Evolutionary conservation across 2,113 vertebrate genomes (phyloP), one percentile per base, ranked within the genome.

Genomic region (Alaudala cheleensis): DNA sequence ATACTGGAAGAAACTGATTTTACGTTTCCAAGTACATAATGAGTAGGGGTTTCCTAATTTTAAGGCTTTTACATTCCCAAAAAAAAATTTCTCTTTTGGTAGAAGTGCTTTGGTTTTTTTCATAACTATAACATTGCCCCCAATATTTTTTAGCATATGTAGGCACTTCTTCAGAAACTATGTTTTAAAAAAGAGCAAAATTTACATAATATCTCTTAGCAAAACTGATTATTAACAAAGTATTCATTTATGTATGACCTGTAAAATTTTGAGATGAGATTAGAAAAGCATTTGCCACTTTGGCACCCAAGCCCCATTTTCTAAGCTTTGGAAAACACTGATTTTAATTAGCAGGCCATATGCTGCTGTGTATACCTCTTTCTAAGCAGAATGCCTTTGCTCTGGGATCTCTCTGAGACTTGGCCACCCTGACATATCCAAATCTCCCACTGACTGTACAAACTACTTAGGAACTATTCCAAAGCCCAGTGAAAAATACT

Each of bases 271-370:
- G 17, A 82, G 28, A 73, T 66, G 6, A 86, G 12, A 49, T 86
- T 54, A 86, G 51, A 61, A 81, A 81, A 74, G 1, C 20, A n/a
- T 78, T 90, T 92, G 69, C 44, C 26, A 45, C 34, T 78, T 92
- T 86, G 69, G 81, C 83, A 78, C 11, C 40, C 51, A 45, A 91
- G 23, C 31, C 37, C 25, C 15, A 24, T 86, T 90, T 92, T 74
- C 80, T 74, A 84, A 86, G 44, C 47, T 88, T 92, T 84, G 44
- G 44, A 92, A 95, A 93, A 86, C 34, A 71, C 60, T 25, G 7
- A 23, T 37, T 93, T 90, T 88, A 88, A 93, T 94, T 84, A 94
- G 51, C 23, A 64, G 49, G 62, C 56, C 77, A 86, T 92, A 91
- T 81, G 83, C 60, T 83, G 22, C n/a, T 69, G 15, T 47, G 28